Evolutionary conservation across 2,888 invertebrate genomes (phyloP).

Genomic region (Scaptomyza tumidula): DNA sequence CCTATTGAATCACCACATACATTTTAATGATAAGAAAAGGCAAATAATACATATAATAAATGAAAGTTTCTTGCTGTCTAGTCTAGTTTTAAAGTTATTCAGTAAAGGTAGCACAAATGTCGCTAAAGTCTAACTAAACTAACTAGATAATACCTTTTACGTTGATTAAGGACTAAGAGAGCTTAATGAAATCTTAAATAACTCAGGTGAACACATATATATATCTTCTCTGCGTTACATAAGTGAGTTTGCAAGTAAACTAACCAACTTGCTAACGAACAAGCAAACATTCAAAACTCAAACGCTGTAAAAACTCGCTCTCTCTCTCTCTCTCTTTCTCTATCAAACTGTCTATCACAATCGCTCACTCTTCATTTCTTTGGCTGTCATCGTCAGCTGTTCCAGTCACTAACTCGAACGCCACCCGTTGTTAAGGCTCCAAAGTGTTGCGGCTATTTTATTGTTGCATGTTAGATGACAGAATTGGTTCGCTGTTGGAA

Average conservation of each 20-base stretch:
- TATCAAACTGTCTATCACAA: slow-evolving; percentile 3
- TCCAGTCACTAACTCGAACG: neutral
- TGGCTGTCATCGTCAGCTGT: slow-evolving; percentile 3
- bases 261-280: slow-evolving; percentile 50
- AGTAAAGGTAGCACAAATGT: too few species aligned
- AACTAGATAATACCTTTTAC: too few species aligned
- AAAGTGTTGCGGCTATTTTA: slow-evolving; percentile 50
- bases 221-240: neutral
- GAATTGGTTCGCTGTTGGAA: slow-evolving; percentile 23
- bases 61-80: too few species aligned
- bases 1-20: too few species aligned
- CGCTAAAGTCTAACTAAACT: too few species aligned
- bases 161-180: too few species aligned
- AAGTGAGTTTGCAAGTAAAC: slow-evolving; percentile 24
- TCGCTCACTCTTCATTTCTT: slow-evolving; percentile 14
- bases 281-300: slow-evolving; percentile 29
- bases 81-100: too few species aligned
- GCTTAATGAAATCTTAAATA: too few species aligned
- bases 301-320: slow-evolving; percentile 1
- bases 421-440: slow-evolving; percentile 20
- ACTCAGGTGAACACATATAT: too few species aligned
- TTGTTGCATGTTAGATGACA: slow-evolving; percentile 51
- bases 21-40: too few species aligned
- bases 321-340: neutral
- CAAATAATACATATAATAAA: too few species aligned